These are phyloP conservation scores for Oryzaephilus surinamensis DNA, from an alignment of 1,140 invertebrate species.

Conservation along the genomic window DNA sequence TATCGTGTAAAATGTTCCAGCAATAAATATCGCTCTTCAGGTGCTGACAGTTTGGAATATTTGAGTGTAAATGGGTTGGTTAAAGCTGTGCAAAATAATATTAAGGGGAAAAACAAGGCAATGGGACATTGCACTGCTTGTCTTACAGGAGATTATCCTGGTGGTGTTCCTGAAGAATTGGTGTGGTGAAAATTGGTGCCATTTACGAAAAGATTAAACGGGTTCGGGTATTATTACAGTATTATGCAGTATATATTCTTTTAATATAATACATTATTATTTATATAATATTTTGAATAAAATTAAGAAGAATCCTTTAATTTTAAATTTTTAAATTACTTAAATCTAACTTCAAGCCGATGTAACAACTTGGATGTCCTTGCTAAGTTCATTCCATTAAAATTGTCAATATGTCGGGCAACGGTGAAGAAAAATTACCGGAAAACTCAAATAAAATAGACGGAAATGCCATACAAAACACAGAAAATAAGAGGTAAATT, in stretches of 20 bases:
- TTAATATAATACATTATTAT: too few species aligned
- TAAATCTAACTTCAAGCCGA: not conserved
- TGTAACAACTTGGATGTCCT: not conserved
- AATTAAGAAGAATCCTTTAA: too few species aligned
- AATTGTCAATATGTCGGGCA: constrained; percentile 15
- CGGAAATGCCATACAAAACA: constrained; percentile 12
- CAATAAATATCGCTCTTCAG: too few species aligned
- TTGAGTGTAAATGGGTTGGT: constrained; percentile 85
- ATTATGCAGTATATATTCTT: too few species aligned
- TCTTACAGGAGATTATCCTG: constrained; percentile 72
- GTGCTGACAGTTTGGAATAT: constrained; percentile 86
- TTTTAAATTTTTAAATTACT: not conserved
- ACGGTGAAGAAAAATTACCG: constrained; percentile 9
- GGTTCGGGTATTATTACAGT: too few species aligned
- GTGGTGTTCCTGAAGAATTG: constrained; percentile 60
- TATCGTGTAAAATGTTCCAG: too few species aligned
- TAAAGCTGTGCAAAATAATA: constrained; percentile 70
- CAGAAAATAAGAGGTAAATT: constrained; percentile 11
- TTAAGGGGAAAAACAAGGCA: constrained; percentile 46
- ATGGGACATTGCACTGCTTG: constrained; percentile 80
- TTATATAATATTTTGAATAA: too few species aligned
- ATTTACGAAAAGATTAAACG: too few species aligned
- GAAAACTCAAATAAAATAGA: constrained; percentile 9
- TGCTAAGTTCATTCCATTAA: not conserved
- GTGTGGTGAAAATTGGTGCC: constrained; percentile 69